Evolutionary conservation across 2,113 vertebrate species (phyloP), one percentile per base, ranked within the genome.

Genomic region (Cairina moschata): DNA sequence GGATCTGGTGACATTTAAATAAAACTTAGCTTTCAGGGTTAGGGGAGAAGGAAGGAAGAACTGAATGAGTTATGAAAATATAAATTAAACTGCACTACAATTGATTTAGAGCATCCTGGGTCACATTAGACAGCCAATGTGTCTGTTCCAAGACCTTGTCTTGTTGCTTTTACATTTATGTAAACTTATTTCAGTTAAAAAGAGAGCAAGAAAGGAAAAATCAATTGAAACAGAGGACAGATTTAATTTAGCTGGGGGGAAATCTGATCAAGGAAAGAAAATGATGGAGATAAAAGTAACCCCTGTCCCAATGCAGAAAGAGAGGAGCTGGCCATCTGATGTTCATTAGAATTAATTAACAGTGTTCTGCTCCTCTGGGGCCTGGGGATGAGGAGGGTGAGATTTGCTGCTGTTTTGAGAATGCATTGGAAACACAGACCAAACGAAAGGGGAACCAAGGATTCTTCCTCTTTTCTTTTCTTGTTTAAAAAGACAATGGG

Each of bases 261-360:
- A 95, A 97, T 95, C 66, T 50, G 38, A 97, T 97, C 95, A 97
- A 94, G 91, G 69, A 91, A 88, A 75, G 93, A 81, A 96, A 92
- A 83, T 86, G 63, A 95, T 94, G 74, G 72, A 96, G 96, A 97
- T 97, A 95, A 97, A 95, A 88, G 88, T 71, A 92, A 93, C 83
- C 89, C 72, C 80, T 91, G 83, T 91, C 67, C 87, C 79, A 93
- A 1, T 18, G 13, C 21, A 83, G 75, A 79, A 29, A 80, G 65
- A 91, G 52, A 69, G 10, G 31, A 81, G 65, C 89, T 86, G 54
- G 14, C 44, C 82, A 58, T 11, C 94, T 95, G 74, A 76, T 88
- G 50, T 91, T 96, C 88, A 94, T 98, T 94, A 97, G 91, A 96
- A 93, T 95, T 97, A 97, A 96, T 96, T 97, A 97, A 91, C 63